Conservation (phyloP, 2,797 vertebrate genomes). For the Enoplosus armatus region DNA sequence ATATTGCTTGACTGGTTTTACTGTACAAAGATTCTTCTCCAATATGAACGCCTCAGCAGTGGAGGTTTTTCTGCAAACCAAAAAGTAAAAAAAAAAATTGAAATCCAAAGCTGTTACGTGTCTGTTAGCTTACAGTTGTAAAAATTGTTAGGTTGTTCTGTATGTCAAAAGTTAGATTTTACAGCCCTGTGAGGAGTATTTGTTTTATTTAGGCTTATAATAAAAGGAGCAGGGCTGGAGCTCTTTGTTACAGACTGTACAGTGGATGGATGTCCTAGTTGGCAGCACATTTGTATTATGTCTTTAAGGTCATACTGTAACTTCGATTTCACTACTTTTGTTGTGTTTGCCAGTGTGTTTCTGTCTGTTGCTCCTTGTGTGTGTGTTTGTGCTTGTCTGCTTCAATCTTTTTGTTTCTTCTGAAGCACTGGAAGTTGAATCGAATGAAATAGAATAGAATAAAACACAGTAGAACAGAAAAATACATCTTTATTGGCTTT, state of each 20-base stretch:
- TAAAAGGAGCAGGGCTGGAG: neutral
- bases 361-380: neutral
- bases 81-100: neutral
- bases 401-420: neutral
- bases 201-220: neutral
- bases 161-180: neutral
- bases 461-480: neutral
- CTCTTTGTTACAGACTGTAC: neutral
- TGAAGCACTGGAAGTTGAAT: neutral
- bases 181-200: neutral
- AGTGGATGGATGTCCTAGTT: too few relatives aligned
- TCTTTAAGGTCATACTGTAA: neutral
- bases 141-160: neutral
- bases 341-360: neutral
- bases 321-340: neutral
- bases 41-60: neutral
- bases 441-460: neutral
- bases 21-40: neutral
- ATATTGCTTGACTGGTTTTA: conserved; percentile 11
- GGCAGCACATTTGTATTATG: neutral
- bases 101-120: neutral
- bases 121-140: neutral
- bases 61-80: neutral
- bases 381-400: neutral
- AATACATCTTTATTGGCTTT: neutral